Percentiles rank a stretch among this genome's conserved stretches.
Conservation (phyloP, 37 sponge, comb jelly and placozoan genomes). For the Haliclona indistincta region DNA sequence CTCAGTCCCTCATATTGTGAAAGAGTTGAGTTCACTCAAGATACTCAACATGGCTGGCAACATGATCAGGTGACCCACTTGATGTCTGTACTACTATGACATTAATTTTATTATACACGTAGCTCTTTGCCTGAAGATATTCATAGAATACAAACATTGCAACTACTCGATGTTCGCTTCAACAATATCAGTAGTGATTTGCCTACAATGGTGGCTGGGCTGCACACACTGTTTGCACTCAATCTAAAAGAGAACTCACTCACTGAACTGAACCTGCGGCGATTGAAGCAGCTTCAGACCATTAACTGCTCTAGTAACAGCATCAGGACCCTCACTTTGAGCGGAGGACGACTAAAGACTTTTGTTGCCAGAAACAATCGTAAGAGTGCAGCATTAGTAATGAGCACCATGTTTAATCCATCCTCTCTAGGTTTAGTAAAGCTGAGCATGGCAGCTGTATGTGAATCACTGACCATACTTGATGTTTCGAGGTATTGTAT, state of each 20-base stretch:
- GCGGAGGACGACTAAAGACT: slow-evolving; percentile 42
- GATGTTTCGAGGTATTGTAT: slow-evolving; percentile 46
- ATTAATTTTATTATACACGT: slow-evolving; percentile 10
- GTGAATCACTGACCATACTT: slow-evolving; percentile 36
- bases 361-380: slow-evolving; percentile 71
- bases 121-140: slow-evolving; percentile 72
- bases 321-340: slow-evolving; percentile 35
- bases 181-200: slow-evolving; percentile 50
- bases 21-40: slow-evolving; percentile 48
- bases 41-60: slow-evolving; percentile 74
- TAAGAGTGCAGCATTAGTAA: slow-evolving; percentile 9
- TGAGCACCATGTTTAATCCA: background rate
- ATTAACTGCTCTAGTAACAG: slow-evolving; percentile 50
- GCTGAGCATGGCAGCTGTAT: slow-evolving; percentile 14
- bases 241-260: slow-evolving; percentile 55
- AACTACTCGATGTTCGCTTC: slow-evolving; percentile 69
- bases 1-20: slow-evolving; percentile 48
- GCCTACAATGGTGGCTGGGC: slow-evolving; percentile 17
- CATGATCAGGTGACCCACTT: slow-evolving; percentile 43
- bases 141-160: slow-evolving; percentile 41
- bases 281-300: slow-evolving; percentile 16
- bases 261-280: slow-evolving; percentile 22
- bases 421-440: slow-evolving; percentile 20
- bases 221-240: slow-evolving; percentile 43
- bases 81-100: background rate